Base-by-base conservation (phyloP, 1,140 invertebrate species). In the Drosophila punjabiensis region DNA sequence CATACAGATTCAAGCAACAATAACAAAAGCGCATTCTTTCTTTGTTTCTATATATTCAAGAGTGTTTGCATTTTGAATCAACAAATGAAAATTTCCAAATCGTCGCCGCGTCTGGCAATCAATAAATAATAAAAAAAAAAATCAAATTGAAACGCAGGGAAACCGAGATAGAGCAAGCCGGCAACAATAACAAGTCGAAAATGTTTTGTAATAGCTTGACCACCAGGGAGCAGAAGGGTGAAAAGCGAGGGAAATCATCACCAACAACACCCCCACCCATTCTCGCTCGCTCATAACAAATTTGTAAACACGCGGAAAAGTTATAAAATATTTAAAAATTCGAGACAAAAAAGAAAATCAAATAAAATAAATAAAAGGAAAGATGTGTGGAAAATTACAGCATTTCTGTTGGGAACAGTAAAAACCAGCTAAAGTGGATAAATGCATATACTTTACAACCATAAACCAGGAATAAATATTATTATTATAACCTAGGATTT, bases 301-400 rank as follows among this genome's bases (percentile, higher is more conserved):
- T 75, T 59, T 70, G 56, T 70, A 65, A 33, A 80, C 58, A 80
- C 24, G 43, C 76, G 78, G 39, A 61, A 76, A 86, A 82, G 63
- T 68, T 70, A 77, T 83, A 83, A 82, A 67, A 82, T 66, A 68
- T 79, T 76, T 81, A 35, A 59, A 63, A 62, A 41, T 39, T 13
- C 43, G 13, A 48, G 43, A 67, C 41, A 76, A 37, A 37, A 39
- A 50, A 67, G 14, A 60, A 52, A 47, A 24, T 24, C 1, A 67
- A 56, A 65, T 58, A 48, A 13, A 30, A 28, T 20, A 11, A 45
- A 43, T 33, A 67, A 69, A 67, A 63, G 28, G 53, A 48, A 43
- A 56, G 45, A 56, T 18, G 55, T 59, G 65, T 78, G 86, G 78
- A 88, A 88, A 90, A 85, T 90, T 85, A 89, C 80, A 68, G 68